Percentiles rank a stretch among this genome's conserved stretches.
These are phyloP conservation scores for Ptilorrhoa leucosticta DNA, from an alignment of 2,113 vertebrate genomes.

Conservation along the genomic window DNA sequence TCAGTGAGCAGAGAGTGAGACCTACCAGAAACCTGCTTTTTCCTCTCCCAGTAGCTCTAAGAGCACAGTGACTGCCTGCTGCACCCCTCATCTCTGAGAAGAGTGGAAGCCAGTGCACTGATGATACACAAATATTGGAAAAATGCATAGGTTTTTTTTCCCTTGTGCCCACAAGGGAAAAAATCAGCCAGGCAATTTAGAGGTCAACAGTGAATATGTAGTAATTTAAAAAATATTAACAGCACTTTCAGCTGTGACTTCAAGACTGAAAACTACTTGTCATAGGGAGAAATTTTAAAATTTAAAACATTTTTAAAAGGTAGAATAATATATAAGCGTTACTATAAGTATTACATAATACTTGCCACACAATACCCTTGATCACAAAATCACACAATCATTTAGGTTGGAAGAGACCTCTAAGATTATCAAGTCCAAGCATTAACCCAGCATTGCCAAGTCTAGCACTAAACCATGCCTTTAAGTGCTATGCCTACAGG, in stretches of 20 bases:
- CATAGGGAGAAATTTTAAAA: background rate
- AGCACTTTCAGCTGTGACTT: background rate
- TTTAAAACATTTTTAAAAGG: slow-evolving; percentile 11
- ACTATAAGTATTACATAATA: background rate
- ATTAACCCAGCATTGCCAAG: background rate
- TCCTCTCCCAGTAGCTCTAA: background rate
- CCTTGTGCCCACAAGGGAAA: background rate
- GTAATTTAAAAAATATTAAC: slow-evolving; percentile 26
- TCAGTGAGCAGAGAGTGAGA: background rate
- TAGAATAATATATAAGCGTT: background rate
- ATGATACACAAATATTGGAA: background rate
- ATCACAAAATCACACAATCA: background rate
- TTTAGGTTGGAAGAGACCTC: background rate
- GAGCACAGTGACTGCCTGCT: background rate
- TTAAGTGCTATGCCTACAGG: background rate
- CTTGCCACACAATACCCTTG: background rate
- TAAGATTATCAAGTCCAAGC: background rate
- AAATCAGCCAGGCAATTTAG: background rate
- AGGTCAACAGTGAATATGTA: background rate
- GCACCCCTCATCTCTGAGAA: background rate
- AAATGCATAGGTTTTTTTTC: background rate
- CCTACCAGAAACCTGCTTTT: background rate
- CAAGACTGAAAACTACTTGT: background rate
- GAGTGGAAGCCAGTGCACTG: background rate
- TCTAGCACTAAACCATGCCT: background rate